phyloP scores from a whole-genome alignment of 1,140 invertebrate genomes.

The Lepidurus couesii region DNA sequence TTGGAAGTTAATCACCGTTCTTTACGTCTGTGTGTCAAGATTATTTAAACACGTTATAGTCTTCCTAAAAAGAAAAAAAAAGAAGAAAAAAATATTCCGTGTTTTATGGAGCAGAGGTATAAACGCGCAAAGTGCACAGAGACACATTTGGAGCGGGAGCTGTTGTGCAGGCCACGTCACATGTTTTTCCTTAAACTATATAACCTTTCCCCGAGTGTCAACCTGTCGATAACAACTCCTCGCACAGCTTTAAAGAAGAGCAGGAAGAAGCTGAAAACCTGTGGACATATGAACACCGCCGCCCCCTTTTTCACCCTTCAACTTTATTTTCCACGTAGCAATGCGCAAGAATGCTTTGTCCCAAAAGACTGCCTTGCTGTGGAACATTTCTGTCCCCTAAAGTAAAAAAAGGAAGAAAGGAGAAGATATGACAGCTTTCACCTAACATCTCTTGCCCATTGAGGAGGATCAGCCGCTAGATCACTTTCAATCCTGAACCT shows the following conservation, averaged over 20 bases:
- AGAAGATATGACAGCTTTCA: neutral
- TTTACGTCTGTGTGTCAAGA: neutral
- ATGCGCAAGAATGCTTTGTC: too few relatives aligned
- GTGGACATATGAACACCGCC: too few relatives aligned
- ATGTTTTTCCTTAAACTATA: neutral
- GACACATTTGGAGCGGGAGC: neutral
- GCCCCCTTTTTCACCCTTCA: neutral
- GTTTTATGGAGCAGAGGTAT: neutral
- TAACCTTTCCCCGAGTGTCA: neutral
- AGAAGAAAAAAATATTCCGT: neutral
- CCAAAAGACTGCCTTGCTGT: neutral
- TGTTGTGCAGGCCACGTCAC: neutral
- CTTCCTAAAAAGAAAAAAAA: neutral
- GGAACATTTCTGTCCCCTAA: neutral
- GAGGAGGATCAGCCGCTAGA: neutral
- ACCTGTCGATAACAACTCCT: constrained; percentile 4
- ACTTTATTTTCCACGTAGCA: neutral
- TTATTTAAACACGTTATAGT: neutral
- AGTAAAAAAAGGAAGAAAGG: neutral
- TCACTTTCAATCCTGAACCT: neutral
- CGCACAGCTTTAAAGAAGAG: neutral
- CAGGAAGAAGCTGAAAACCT: neutral
- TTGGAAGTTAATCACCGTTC: neutral
- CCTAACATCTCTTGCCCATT: constrained; percentile 8
- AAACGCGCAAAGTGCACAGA: neutral